Percentiles rank a stretch among this genome's conserved stretches.
Conservation (phyloP, 2,888 invertebrate species). For the Listrodromus nycthemerus region DNA sequence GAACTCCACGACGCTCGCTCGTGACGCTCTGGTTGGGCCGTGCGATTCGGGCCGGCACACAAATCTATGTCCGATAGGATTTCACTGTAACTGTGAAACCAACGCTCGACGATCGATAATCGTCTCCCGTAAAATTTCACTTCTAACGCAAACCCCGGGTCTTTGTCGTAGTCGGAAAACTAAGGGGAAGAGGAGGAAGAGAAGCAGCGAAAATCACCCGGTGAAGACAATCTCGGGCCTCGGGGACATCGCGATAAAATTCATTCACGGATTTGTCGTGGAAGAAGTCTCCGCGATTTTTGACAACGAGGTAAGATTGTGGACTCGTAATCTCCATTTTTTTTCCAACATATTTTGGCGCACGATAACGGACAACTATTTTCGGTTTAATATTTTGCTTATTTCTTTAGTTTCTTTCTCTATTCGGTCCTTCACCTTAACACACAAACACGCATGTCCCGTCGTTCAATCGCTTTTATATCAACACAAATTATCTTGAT, state of each 20-base stretch:
- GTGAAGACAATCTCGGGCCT: background rate
- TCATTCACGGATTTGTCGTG: conserved; percentile 7
- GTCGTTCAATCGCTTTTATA: too few species aligned
- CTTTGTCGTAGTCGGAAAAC: conserved; percentile 1
- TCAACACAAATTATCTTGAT: too few species aligned
- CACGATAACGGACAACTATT: too few species aligned
- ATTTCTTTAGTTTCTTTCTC: too few species aligned
- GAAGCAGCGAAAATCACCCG: background rate
- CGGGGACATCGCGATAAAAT: conserved; percentile 1
- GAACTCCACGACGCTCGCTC: background rate
- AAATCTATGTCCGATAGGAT: conserved; percentile 16
- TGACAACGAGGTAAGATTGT: conserved; percentile 25
- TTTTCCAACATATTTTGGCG: background rate
- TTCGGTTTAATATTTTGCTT: too few species aligned
- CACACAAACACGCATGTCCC: too few species aligned
- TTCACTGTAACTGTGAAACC: conserved; percentile 9
- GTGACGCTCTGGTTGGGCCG: conserved; percentile 2
- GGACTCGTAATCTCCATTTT: background rate
- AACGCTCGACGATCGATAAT: conserved; percentile 29
- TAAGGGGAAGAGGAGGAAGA: background rate
- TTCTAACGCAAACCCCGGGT: conserved; percentile 4
- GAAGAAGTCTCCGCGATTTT: conserved; percentile 29
- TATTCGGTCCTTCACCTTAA: too few species aligned
- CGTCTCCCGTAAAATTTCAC: conserved; percentile 6
- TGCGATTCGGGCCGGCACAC: conserved; percentile 2